These are phyloP conservation scores for Enteromius treurensis DNA, from an alignment of 2,797 vertebrate species.

Conservation along the genomic window DNA sequence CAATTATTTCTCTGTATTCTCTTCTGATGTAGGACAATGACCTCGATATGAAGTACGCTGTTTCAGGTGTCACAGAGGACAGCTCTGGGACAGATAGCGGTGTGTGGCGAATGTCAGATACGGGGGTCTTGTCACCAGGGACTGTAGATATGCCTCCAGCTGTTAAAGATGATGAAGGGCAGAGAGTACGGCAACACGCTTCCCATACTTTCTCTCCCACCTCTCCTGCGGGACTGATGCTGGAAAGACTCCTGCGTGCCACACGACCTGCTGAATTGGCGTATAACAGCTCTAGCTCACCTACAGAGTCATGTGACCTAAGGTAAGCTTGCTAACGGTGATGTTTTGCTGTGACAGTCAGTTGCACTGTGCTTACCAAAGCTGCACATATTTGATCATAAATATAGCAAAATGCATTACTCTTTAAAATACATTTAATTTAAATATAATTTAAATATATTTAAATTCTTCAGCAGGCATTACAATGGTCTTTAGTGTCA, in stretches of 20 bases:
- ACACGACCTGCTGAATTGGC: constrained; percentile 64
- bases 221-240: constrained; percentile 59
- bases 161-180: constrained; percentile 50
- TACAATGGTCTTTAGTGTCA: neutral
- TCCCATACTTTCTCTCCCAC: constrained; percentile 37
- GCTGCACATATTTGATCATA: neutral
- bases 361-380: too few relatives aligned
- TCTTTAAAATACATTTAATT: neutral
- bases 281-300: constrained; percentile 68
- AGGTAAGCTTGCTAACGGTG: constrained; percentile 77
- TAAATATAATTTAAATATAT: too few relatives aligned
- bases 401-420: neutral
- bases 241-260: constrained; percentile 67
- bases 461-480: neutral
- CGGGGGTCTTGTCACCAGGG: constrained; percentile 58
- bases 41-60: constrained; percentile 63
- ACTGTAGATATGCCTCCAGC: constrained; percentile 66
- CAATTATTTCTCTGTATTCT: neutral
- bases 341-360: neutral
- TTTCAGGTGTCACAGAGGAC: constrained; percentile 70
- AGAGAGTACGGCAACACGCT: constrained; percentile 26
- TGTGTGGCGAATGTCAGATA: constrained; percentile 56
- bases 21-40: constrained; percentile 72
- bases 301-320: constrained; percentile 80
- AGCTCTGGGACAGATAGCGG: constrained; percentile 70